These are phyloP conservation scores for Turnix velox DNA, from an alignment of 2,113 vertebrate species.

Conservation along the genomic window DNA sequence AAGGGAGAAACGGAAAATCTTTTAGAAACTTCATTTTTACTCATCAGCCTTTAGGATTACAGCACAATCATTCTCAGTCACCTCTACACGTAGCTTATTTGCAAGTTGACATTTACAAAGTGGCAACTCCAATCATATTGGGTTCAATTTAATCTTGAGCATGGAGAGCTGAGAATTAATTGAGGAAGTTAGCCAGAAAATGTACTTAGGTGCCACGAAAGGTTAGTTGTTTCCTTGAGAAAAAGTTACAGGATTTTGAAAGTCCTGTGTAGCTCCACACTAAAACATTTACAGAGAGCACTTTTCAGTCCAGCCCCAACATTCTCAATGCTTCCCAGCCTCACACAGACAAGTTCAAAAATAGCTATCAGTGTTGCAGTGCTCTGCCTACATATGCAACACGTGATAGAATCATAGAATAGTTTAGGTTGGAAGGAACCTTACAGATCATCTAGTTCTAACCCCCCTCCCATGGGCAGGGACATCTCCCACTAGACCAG, in stretches of 20 bases:
- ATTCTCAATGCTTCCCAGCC: not conserved
- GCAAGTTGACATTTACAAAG: not conserved
- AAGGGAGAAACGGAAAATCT: constrained; percentile 26
- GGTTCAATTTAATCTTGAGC: not conserved
- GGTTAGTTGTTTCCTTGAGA: not conserved
- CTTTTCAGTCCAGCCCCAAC: not conserved
- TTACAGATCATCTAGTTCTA: too few species aligned
- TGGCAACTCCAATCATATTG: not conserved
- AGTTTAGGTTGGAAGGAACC: too few species aligned
- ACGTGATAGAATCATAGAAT: not conserved
- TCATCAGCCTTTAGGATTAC: not conserved
- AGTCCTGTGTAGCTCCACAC: not conserved
- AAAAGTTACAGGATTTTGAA: not conserved
- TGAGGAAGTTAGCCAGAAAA: not conserved
- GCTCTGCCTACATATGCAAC: not conserved
- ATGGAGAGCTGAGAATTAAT: not conserved
- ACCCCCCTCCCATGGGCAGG: too few species aligned
- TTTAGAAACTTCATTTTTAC: constrained; percentile 11
- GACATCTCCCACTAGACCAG: too few species aligned
- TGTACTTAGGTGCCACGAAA: not conserved
- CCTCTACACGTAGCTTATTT: not conserved
- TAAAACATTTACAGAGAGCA: not conserved
- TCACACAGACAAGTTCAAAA: not conserved
- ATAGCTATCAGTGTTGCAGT: not conserved
- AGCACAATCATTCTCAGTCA: not conserved